Percentiles rank a stretch among this genome's conserved stretches.
Evolutionary conservation across 2,113 vertebrate species (phyloP).

Genomic region (Dipodomys merriami): DNA sequence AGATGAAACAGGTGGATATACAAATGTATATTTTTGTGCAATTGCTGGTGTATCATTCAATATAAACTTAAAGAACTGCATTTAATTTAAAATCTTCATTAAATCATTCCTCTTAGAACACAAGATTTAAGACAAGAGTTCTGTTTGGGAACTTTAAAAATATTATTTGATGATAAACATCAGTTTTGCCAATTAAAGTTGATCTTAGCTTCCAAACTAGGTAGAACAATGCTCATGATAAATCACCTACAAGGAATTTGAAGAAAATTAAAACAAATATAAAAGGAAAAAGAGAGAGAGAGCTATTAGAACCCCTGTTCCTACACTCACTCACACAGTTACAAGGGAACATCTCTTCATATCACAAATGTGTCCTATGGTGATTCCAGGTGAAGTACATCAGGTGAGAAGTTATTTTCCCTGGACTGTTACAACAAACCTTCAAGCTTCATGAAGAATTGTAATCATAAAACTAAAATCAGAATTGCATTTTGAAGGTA

Average conservation of each 20-base stretch:
- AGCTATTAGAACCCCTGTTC: not conserved
- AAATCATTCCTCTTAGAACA: not conserved
- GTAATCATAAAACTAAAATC: not conserved
- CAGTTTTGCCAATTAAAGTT: constrained; percentile 6
- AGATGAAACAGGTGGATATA: not conserved
- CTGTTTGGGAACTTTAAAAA: not conserved
- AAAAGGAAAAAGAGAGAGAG: not conserved
- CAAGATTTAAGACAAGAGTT: not conserved
- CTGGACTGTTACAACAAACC: not conserved
- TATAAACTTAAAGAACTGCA: not conserved
- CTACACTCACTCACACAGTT: not conserved
- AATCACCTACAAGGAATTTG: not conserved
- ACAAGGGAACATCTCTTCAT: not conserved
- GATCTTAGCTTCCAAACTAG: not conserved
- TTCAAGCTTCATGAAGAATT: not conserved
- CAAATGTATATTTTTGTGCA: not conserved
- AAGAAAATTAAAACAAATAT: not conserved
- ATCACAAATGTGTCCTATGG: not conserved
- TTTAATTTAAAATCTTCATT: not conserved
- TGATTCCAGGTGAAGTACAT: not conserved
- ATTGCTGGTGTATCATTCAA: not conserved
- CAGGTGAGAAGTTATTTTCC: constrained; percentile 6
- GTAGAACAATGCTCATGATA: not conserved
- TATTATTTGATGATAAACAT: constrained; percentile 11
- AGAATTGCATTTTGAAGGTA: not conserved